A percentile compares a stretch with the other conserved stretches of the same genome.
Conservation (phyloP, 2,113 vertebrate genomes). For the Cyprinus carpio region DNA sequence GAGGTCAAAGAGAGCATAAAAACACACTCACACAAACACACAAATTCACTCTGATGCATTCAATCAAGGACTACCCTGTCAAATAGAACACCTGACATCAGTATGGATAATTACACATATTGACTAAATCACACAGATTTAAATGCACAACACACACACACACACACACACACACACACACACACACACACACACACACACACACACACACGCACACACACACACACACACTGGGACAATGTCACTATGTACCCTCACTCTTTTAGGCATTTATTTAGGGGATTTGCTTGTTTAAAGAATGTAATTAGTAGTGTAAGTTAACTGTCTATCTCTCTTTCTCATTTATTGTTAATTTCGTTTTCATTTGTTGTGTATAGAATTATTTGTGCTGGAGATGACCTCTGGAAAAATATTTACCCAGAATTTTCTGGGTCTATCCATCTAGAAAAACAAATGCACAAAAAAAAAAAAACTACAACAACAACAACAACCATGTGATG, state of each 20-base stretch:
- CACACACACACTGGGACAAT: slow-evolving; percentile 10
- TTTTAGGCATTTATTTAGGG: background rate
- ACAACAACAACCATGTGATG: too few species aligned
- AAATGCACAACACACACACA: too few species aligned
- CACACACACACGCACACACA: background rate
- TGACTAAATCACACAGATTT: slow-evolving; percentile 20
- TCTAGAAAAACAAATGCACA: slow-evolving; percentile 8
- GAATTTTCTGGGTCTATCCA: background rate
- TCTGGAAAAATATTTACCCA: background rate
- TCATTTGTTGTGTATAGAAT: background rate
- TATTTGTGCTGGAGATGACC: background rate
- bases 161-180: too few species aligned
- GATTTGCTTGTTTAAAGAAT: background rate
- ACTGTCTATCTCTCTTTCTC: background rate
- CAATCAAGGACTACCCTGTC: background rate
- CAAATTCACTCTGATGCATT: slow-evolving; percentile 10
- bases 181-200: too few species aligned
- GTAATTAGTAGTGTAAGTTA: background rate
- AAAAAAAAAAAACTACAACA: too few species aligned
- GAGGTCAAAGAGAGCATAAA: background rate
- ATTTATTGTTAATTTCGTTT: background rate
- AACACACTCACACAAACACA: slow-evolving; percentile 46
- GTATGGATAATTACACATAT: slow-evolving; percentile 28
- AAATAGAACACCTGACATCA: slow-evolving; percentile 3
- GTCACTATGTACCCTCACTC: background rate